Percentiles rank a stretch among this genome's conserved stretches.
These are phyloP conservation scores for Spatula clypeata DNA, from an alignment of 2,797 vertebrate species.

Conservation along the genomic window DNA sequence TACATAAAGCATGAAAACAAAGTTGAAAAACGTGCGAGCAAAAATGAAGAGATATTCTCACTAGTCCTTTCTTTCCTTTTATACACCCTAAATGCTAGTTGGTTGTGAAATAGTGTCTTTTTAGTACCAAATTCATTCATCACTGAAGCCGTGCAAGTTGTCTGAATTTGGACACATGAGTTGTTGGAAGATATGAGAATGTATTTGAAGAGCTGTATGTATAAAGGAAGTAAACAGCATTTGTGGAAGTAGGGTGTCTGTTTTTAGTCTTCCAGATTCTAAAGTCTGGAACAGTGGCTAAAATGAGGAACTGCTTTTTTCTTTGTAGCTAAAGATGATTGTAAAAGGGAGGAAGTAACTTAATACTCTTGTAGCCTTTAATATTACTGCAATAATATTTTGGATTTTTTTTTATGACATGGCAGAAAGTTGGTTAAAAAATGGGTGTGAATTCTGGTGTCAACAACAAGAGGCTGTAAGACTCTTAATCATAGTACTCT, in stretches of 20 bases:
- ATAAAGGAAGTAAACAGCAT: background rate
- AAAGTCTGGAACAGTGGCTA: background rate
- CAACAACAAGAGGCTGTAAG: background rate
- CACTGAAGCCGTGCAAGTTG: background rate
- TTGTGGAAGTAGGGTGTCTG: background rate
- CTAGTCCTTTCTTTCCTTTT: background rate
- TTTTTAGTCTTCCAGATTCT: background rate
- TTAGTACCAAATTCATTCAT: background rate
- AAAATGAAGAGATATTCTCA: background rate
- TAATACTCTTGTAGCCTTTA: background rate
- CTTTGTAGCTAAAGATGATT: background rate
- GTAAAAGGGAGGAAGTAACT: background rate
- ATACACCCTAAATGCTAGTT: background rate
- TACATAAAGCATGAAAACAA: background rate
- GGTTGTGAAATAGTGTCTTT: background rate
- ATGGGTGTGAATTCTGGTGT: background rate
- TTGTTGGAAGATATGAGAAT: rapidly evolving
- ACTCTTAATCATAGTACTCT: background rate
- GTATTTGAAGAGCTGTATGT: background rate
- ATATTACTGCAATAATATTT: background rate
- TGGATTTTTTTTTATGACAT: background rate
- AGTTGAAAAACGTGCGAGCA: background rate
- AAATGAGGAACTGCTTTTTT: background rate
- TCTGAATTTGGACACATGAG: background rate
- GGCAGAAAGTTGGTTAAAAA: background rate